Evolutionary conservation across 2,113 vertebrate genomes (phyloP).

Genomic region (Microcebus jonahi): DNA sequence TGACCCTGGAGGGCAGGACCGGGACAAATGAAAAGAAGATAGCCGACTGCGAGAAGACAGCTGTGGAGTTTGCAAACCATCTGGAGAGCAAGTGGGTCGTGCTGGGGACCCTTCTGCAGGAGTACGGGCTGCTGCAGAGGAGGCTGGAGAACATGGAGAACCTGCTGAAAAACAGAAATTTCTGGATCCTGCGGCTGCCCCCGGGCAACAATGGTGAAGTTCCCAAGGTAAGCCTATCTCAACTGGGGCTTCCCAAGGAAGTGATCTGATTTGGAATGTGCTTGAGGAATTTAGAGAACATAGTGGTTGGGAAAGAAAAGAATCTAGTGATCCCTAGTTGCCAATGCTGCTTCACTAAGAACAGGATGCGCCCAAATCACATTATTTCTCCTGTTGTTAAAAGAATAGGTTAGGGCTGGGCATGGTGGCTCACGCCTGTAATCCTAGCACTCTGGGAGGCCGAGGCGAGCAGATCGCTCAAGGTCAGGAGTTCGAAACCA

Average conservation of each 20-base stretch:
- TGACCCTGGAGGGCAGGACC: constrained; percentile 80
- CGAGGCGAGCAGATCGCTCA: too few species aligned
- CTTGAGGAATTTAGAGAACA: not conserved
- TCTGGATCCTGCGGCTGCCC: constrained; percentile 85
- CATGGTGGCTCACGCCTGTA: too few species aligned
- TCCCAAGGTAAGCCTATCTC: constrained; percentile 78
- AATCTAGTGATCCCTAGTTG: not conserved
- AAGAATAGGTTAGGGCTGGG: not conserved
- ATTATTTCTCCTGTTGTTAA: not conserved
- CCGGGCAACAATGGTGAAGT: constrained; percentile 72
- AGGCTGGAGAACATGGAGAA: constrained; percentile 86
- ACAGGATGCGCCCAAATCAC: not conserved
- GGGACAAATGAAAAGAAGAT: constrained; percentile 80
- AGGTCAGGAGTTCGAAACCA: too few species aligned
- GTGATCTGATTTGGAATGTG: not conserved
- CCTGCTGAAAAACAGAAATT: constrained; percentile 87
- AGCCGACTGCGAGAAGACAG: constrained; percentile 81
- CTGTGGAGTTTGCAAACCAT: constrained; percentile 80
- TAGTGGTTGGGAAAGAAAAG: not conserved
- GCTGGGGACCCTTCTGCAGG: constrained; percentile 82
- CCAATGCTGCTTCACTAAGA: not conserved
- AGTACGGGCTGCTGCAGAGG: constrained; percentile 81
- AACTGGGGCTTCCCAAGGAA: not conserved
- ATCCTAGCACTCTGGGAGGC: too few species aligned
- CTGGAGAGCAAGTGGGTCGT: constrained; percentile 84